Conservation (phyloP, 2,113 vertebrate species). For the Mystacornis crossleyi region DNA sequence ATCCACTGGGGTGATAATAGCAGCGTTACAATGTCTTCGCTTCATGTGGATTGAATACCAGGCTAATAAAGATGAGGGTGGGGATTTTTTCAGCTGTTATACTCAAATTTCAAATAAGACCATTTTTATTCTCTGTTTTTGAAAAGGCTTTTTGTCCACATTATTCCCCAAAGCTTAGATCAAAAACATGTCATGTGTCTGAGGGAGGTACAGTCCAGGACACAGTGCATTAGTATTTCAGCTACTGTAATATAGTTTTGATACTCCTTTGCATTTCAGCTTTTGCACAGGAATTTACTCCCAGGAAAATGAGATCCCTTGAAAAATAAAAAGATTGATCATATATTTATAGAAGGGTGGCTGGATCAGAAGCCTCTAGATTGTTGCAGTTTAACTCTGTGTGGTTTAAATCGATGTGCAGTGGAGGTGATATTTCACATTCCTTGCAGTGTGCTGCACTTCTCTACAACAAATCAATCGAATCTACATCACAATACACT, state of each 20-base stretch:
- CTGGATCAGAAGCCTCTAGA: neutral
- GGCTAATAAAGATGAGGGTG: constrained; percentile 25
- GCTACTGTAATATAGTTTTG: neutral
- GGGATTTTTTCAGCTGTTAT: constrained; percentile 18
- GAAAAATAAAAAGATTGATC: neutral
- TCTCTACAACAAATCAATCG: neutral
- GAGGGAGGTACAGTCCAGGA: neutral
- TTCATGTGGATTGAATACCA: constrained; percentile 32
- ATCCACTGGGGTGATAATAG: constrained; percentile 2
- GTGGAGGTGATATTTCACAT: constrained; percentile 22
- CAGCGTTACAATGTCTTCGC: constrained; percentile 11
- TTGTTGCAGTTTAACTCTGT: neutral
- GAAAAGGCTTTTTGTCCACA: constrained; percentile 31
- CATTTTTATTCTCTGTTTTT: constrained; percentile 43
- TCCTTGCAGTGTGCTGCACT: neutral
- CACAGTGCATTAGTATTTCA: neutral
- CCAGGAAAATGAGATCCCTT: neutral
- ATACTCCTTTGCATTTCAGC: neutral
- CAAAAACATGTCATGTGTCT: constrained; percentile 7
- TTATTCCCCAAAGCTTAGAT: constrained; percentile 19
- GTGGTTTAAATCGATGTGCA: neutral
- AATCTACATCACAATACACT: neutral
- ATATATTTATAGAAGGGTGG: neutral
- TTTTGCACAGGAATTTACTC: neutral
- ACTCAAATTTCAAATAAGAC: constrained; percentile 38